Conservation (phyloP, 2,888 invertebrate genomes). For the Masnerella sp. region DNA sequence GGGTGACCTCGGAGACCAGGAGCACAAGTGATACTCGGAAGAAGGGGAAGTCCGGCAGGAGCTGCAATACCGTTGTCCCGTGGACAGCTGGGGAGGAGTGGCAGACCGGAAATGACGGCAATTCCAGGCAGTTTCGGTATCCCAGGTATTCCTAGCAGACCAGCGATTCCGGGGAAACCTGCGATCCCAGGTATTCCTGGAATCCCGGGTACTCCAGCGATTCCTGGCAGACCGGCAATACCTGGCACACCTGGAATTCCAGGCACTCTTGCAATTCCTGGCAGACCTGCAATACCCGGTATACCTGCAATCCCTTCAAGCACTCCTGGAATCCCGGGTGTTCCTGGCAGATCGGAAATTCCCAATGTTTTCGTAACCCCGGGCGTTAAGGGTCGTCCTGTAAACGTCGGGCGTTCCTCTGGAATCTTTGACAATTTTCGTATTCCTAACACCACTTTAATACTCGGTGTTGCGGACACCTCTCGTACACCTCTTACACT, state of each 20-base stretch:
- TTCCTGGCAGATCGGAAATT: not conserved
- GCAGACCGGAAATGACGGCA: no score
- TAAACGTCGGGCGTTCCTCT: no score
- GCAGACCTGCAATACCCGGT: slow-evolving; percentile 1
- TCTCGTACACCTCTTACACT: not conserved
- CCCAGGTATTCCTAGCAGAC: slow-evolving; percentile 64
- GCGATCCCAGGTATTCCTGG: slow-evolving; percentile 68
- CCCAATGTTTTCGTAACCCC: not conserved
- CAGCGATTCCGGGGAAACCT: slow-evolving; percentile 56
- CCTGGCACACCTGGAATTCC: slow-evolving; percentile 22
- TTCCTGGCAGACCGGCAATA: slow-evolving; percentile 59
- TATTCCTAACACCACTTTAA: no score
- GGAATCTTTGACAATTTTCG: no score
- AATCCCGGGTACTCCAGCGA: slow-evolving; percentile 61
- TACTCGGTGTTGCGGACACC: not conserved
- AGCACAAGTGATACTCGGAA: no score
- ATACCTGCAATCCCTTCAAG: not conserved
- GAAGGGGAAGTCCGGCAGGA: no score
- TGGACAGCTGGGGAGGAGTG: no score
- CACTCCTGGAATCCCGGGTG: not conserved
- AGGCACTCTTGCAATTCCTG: not conserved
- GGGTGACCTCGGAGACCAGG: no score
- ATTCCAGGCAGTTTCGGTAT: slow-evolving; percentile 10
- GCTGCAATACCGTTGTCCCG: no score
- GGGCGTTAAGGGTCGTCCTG: not conserved